Percentiles rank a stretch among this genome's conserved stretches.
phyloP scores from a whole-genome alignment of 2,113 vertebrate species.

The Oophaga pumilio region DNA sequence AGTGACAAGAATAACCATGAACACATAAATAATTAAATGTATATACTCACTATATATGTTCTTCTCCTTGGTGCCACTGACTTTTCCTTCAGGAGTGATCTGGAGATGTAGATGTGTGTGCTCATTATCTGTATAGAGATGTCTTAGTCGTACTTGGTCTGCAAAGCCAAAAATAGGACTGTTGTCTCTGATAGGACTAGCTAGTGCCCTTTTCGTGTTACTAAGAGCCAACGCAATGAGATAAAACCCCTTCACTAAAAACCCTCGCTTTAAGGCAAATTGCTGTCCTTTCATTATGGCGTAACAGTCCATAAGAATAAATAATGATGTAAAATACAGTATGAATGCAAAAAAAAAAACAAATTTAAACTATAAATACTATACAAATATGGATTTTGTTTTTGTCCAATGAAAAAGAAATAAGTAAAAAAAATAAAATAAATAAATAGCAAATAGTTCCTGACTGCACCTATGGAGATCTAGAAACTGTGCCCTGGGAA shows the following conservation, averaged over 20 bases:
- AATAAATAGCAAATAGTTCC: conserved; percentile 6
- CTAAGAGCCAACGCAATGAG: conserved; percentile 2
- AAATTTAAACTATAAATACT: background rate
- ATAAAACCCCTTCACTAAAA: background rate
- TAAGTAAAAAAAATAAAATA: background rate
- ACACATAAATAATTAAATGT: background rate
- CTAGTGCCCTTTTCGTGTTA: background rate
- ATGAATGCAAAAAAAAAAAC: background rate
- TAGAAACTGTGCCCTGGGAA: background rate
- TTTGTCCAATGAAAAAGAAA: background rate
- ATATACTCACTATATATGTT: conserved; percentile 59
- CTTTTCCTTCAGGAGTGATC: conserved; percentile 49
- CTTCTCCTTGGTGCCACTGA: conserved; percentile 53
- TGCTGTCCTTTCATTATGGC: background rate
- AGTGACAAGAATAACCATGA: background rate
- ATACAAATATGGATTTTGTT: background rate
- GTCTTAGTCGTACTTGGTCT: conserved; percentile 55
- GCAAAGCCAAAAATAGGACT: conserved; percentile 51
- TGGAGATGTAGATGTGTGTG: conserved; percentile 53
- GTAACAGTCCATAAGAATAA: background rate
- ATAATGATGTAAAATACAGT: background rate
- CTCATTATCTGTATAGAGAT: conserved; percentile 54
- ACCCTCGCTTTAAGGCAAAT: background rate
- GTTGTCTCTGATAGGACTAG: conserved; percentile 41
- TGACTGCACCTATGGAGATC: background rate